These are phyloP conservation scores for Drosophila orosa DNA, from an alignment of 1,140 invertebrate species.

Conservation along the genomic window DNA sequence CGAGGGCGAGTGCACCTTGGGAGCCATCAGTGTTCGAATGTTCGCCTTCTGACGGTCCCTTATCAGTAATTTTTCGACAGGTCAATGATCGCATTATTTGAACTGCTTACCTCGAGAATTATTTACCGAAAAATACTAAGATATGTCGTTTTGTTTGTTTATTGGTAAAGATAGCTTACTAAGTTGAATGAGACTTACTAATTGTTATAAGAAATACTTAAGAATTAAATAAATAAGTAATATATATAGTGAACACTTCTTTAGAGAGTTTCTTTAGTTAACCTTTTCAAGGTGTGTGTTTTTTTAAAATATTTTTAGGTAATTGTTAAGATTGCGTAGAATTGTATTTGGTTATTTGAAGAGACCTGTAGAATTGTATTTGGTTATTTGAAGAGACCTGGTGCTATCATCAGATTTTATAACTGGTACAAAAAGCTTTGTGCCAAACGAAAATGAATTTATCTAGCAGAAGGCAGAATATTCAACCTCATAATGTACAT, in stretches of 20 bases:
- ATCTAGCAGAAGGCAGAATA: too few species aligned
- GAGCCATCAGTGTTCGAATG: slow-evolving; percentile 48
- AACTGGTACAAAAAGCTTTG: too few species aligned
- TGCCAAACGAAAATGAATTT: too few species aligned
- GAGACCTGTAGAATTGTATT: not conserved
- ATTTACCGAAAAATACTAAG: not conserved
- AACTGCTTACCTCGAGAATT: not conserved
- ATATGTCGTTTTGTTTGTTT: not conserved
- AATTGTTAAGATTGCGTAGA: too few species aligned
- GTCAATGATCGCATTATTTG: not conserved
- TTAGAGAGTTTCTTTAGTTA: not conserved
- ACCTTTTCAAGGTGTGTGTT: not conserved
- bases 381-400: not conserved
- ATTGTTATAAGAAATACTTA: not conserved
- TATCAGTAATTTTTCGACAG: not conserved
- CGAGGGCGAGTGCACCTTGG: slow-evolving; percentile 46
- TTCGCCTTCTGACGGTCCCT: slow-evolving; percentile 28
- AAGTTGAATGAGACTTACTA: not conserved
- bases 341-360: not conserved
- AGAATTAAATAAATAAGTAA: not conserved
- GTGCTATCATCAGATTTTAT: not conserved
- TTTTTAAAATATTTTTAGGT: not conserved
- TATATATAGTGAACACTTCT: not conserved
- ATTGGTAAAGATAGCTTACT: not conserved
- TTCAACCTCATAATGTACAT: too few species aligned